These are phyloP conservation scores for Corythornis vintsioides DNA, from an alignment of 2,113 vertebrate genomes.

Conservation along the genomic window DNA sequence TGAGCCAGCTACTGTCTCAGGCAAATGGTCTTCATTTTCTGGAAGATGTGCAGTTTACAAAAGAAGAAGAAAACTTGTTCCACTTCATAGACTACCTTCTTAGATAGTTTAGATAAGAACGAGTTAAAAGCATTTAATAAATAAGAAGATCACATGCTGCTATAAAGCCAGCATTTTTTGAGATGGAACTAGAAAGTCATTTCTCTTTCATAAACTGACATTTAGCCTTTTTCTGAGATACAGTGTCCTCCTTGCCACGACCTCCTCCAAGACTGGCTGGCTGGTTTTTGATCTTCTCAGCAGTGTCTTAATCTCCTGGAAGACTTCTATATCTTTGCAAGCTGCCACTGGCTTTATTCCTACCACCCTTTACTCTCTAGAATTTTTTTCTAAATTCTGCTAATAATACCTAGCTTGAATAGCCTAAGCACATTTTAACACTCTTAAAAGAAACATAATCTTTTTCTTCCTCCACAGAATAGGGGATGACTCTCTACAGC, in stretches of 20 bases:
- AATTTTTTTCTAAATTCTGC: neutral
- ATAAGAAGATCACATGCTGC: neutral
- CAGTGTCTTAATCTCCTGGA: neutral
- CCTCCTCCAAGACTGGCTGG: neutral
- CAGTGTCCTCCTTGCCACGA: neutral
- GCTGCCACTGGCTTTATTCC: neutral
- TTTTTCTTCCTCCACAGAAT: neutral
- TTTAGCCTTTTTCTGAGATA: neutral
- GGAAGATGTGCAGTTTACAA: neutral
- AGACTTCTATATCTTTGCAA: neutral
- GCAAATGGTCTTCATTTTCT: slow-evolving; percentile 45
- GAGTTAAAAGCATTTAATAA: neutral
- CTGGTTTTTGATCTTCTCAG: neutral
- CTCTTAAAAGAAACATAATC: neutral
- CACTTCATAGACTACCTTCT: neutral
- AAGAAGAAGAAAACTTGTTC: neutral
- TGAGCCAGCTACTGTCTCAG: neutral
- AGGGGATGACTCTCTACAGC: neutral
- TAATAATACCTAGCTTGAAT: neutral
- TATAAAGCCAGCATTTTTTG: neutral
- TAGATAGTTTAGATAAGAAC: neutral
- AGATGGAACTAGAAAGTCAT: neutral
- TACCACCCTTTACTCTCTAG: neutral
- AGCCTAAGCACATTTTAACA: neutral
- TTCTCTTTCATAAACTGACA: neutral